Evolutionary conservation across 2,113 vertebrate species (phyloP).

Genomic region (Gadus chalcogrammus): DNA sequence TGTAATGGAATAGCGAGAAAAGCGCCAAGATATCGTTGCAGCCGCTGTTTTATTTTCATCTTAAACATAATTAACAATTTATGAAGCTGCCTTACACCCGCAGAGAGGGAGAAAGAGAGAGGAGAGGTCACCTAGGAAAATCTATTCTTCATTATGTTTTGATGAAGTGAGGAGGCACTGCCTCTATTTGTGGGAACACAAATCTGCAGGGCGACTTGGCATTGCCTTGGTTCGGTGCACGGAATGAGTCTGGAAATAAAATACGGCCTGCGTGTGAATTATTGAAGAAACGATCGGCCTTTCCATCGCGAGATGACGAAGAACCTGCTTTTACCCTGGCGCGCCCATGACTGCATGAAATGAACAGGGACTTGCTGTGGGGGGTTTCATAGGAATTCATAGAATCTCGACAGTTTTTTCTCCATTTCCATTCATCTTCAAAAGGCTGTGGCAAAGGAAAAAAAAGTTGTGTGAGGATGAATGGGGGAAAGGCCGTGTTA

Average conservation of each 20-base stretch:
- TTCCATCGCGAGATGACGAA: conserved; percentile 27
- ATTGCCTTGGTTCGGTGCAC: background rate
- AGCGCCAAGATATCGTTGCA: no score
- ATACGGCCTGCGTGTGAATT: conserved; percentile 37
- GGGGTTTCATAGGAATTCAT: conserved; percentile 24
- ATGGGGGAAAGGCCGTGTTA: conserved; percentile 37
- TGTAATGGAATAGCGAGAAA: no score
- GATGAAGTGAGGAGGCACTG: background rate
- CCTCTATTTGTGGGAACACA: background rate
- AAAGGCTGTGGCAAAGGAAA: conserved; percentile 6
- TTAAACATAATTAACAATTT: background rate
- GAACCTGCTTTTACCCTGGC: conserved; percentile 16
- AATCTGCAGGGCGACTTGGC: conserved; percentile 18
- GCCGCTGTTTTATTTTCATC: background rate
- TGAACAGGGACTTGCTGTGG: conserved; percentile 23
- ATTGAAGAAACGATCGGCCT: conserved; percentile 36
- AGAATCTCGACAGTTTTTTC: conserved; percentile 19
- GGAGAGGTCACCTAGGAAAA: background rate
- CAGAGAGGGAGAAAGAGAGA: background rate
- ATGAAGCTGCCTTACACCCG: background rate
- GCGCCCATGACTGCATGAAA: conserved; percentile 15
- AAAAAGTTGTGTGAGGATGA: conserved; percentile 1
- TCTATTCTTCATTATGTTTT: background rate
- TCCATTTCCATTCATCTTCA: background rate
- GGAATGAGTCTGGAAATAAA: background rate